Conservation (phyloP, 1,140 invertebrate genomes). For the Euwallacea similis region DNA sequence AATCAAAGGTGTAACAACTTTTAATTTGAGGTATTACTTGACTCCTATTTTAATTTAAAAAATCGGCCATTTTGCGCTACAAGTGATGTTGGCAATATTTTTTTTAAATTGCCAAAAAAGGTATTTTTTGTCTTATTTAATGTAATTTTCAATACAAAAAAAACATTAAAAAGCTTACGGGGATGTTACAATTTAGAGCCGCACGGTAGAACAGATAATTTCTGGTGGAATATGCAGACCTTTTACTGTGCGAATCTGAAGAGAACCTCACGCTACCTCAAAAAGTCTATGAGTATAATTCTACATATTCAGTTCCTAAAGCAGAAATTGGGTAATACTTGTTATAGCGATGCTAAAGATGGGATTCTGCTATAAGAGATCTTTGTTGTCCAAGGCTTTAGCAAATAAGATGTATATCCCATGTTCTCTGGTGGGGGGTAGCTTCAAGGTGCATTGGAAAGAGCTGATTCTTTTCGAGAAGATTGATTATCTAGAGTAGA, state of each 20-base stretch:
- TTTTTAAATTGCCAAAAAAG: too few relatives aligned
- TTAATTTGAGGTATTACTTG: too few relatives aligned
- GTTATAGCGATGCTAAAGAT: conserved; percentile 47
- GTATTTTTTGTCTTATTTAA: too few relatives aligned
- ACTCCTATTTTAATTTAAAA: too few relatives aligned
- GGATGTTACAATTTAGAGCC: too few relatives aligned
- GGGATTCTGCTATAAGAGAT: conserved; percentile 47
- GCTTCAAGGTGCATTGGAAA: conserved; percentile 47
- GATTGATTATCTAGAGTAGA: conserved; percentile 8
- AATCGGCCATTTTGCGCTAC: too few relatives aligned
- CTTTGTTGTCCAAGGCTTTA: conserved; percentile 49
- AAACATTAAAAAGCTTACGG: too few relatives aligned
- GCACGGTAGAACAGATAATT: too few relatives aligned
- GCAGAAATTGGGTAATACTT: conserved; percentile 45
- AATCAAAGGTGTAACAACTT: too few relatives aligned
- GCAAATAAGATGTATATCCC: conserved; percentile 46
- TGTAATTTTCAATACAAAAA: too few relatives aligned
- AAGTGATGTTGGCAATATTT: too few relatives aligned
- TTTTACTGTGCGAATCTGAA: conserved; percentile 42
- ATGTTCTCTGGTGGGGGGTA: conserved; percentile 42
- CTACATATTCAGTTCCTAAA: conserved; percentile 46
- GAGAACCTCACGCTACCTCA: conserved; percentile 34
- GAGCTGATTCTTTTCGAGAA: conserved; percentile 45
- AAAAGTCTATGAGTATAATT: conserved; percentile 43
- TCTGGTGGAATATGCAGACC: conserved; percentile 45